Percentiles rank a stretch among this genome's conserved stretches.
Evolutionary conservation across 2,797 vertebrate genomes (phyloP).

Genomic region (Sebastiscus albofasciatus): DNA sequence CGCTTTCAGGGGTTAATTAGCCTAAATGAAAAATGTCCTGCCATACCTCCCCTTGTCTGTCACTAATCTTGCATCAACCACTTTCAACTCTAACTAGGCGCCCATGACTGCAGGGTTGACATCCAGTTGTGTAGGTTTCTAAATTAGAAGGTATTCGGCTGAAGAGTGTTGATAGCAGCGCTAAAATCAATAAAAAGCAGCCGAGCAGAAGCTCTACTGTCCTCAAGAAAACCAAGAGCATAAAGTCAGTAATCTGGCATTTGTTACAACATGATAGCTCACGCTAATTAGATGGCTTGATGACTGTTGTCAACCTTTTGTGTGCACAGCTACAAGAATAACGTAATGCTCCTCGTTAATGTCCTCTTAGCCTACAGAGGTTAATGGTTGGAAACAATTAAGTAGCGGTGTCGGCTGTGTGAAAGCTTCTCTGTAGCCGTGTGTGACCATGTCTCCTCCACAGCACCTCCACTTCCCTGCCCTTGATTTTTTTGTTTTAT

Average conservation of each 20-base stretch:
- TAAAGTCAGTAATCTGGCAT: not conserved
- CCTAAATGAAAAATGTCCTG: not conserved
- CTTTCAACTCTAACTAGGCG: not conserved
- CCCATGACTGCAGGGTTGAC: not conserved
- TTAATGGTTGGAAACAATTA: conserved; percentile 23
- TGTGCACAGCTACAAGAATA: not conserved
- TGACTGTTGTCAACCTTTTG: not conserved
- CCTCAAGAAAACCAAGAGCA: not conserved
- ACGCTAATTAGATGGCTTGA: not conserved
- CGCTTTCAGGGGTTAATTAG: not conserved
- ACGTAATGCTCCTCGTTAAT: not conserved
- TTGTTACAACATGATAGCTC: not conserved
- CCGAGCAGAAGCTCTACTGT: not conserved
- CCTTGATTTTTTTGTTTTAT: not conserved
- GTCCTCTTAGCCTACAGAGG: conserved; percentile 11
- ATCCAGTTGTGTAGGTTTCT: not conserved
- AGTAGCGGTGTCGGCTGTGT: not conserved
- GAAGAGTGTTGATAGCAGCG: not conserved
- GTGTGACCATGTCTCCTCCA: not conserved
- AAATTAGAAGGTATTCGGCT: not conserved
- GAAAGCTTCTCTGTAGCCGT: not conserved
- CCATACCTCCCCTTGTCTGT: not conserved
- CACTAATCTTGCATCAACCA: not conserved
- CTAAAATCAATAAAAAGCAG: not conserved
- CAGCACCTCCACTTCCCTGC: not conserved